Percentiles rank a stretch among this genome's conserved stretches.
phyloP scores from a whole-genome alignment of 2,888 invertebrate genomes.

The Chironomus riparius region DNA sequence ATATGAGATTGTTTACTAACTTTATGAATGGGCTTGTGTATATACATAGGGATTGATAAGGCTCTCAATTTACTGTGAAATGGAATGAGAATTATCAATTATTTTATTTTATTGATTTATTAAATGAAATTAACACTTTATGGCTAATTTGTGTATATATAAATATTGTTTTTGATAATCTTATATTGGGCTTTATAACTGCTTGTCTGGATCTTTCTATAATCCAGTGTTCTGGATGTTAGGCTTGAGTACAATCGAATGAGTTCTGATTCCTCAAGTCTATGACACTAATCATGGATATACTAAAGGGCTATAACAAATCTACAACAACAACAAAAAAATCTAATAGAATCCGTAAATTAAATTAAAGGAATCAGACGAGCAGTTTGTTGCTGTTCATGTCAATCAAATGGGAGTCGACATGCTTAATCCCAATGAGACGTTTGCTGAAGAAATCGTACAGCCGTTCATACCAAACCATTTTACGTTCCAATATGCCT shows the following conservation, averaged over 20 bases:
- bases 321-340: neutral
- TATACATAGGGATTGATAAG: neutral
- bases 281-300: neutral
- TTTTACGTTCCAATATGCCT: constrained; percentile 38
- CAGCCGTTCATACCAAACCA: constrained; percentile 38
- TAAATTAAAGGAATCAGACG: constrained; percentile 15
- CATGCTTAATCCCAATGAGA: constrained; percentile 39
- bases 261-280: neutral
- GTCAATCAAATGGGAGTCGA: neutral
- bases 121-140: no score
- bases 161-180: no score
- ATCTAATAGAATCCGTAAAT: no score
- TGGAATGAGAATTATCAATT: no score
- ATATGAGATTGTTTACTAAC: neutral
- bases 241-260: no score
- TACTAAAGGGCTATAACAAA: no score
- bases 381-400: constrained; percentile 26
- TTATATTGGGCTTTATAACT: no score
- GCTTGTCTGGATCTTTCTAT: no score
- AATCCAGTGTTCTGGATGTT: no score
- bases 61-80: no score
- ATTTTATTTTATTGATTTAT: no score
- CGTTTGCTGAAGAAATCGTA: constrained; percentile 40
- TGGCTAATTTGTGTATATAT: no score
- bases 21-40: neutral